Percentiles rank a stretch among this genome's conserved stretches.
Evolutionary conservation across 2,797 vertebrate genomes (phyloP).

Genomic region (Poeciliopsis gracilis): DNA sequence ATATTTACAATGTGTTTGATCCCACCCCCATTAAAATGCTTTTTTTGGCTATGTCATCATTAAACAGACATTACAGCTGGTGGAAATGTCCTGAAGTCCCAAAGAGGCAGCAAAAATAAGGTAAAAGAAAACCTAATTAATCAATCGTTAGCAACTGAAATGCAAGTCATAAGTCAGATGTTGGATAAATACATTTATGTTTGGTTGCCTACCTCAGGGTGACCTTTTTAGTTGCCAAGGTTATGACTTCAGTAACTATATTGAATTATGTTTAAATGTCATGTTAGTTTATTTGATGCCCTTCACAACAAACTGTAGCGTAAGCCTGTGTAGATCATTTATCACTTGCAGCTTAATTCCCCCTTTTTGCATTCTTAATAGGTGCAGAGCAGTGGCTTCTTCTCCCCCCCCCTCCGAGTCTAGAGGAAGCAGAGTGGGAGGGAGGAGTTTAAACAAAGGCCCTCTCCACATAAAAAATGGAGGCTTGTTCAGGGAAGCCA

Average conservation of each 20-base stretch:
- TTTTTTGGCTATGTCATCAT: neutral
- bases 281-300: neutral
- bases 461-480: slow-evolving; percentile 77
- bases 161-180: neutral
- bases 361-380: slow-evolving; percentile 26
- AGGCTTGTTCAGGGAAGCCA: slow-evolving; percentile 74
- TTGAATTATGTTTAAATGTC: neutral
- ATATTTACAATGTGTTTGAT: neutral
- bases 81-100: neutral
- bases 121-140: neutral
- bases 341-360: neutral
- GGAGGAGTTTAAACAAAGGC: slow-evolving; percentile 85
- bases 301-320: neutral
- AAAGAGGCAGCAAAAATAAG: neutral
- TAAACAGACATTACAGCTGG: neutral
- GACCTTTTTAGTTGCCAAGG: neutral
- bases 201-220: neutral
- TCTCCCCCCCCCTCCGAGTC: slow-evolving; percentile 37
- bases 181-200: neutral
- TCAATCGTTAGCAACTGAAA: neutral
- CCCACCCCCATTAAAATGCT: neutral
- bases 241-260: slow-evolving; percentile 2
- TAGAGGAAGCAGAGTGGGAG: slow-evolving; percentile 66
- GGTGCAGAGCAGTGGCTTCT: slow-evolving; percentile 46
- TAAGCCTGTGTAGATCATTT: slow-evolving; percentile 2